Base-by-base conservation (phyloP, 2,888 invertebrate species). In the Lochmaea capreae region DNA sequence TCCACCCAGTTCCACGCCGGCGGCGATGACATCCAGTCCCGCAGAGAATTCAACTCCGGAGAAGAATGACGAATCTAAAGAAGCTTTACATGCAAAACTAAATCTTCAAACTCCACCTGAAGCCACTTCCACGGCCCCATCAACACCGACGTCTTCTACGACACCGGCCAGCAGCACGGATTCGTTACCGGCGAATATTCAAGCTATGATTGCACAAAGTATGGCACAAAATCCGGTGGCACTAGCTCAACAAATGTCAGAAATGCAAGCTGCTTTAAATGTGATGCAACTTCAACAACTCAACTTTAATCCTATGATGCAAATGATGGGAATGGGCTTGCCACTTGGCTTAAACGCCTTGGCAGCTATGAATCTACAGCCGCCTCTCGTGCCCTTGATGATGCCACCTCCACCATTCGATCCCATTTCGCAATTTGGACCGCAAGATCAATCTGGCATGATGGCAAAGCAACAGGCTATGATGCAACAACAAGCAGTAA, bases 281-380 rank as follows among this genome's bases (percentile, higher is more conserved):
- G 94, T 94, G 67, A 93, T 96, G 88, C 95, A 97, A 84, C 89
- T 95, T 68, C 95, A 95, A 86, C 92, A 95, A 77, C 89, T 97
- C 78, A 95, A 96, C 85, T 92, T 97, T 84, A 97, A 96, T 84
- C 96, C 97, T 63, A 92, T 98, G 90, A 95, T 98, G 91, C 93
- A 93, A 84, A 94, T 96, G 94, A 91, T 95, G 87, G 94, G 95
- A 82, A 92, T 95, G 89, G 94, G 94, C 2, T 87, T 95, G 78
- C 94, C 95, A 2, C 87, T 95, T 76, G 94, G 94, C 16, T 88
- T 95, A 77, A 95, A 95, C 85, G 94, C 95, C 9, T 88, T 97
- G 76, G 97, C 97, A 22, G 96, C 97, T 52, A 97, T 98, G 97
- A 97, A 97, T 87, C 90, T 98, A 69, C 97, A 97, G 84, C 97